phyloP scores from a whole-genome alignment of 2,113 vertebrate genomes.

The Cranoglanis bouderius region DNA sequence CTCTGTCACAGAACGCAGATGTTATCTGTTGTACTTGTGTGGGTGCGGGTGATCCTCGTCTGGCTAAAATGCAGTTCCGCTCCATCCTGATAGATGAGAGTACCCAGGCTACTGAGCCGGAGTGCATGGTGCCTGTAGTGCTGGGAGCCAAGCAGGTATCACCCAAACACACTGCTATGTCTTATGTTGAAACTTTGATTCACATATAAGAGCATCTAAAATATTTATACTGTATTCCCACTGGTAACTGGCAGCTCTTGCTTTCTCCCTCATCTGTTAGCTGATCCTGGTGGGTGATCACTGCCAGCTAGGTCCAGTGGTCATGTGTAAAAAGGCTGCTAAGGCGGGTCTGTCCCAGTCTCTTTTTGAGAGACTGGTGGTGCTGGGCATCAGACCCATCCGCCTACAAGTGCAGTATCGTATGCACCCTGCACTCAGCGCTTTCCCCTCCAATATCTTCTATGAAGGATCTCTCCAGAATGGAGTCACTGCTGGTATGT shows the following conservation, averaged over 20 bases:
- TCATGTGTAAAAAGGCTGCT: conserved; percentile 98
- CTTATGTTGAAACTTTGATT: not conserved
- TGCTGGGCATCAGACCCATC: conserved; percentile 96
- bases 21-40: conserved; percentile 98
- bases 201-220: not conserved
- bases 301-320: conserved; percentile 95
- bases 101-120: conserved; percentile 95
- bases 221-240: too few relatives aligned
- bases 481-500: conserved; percentile 89
- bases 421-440: conserved; percentile 96
- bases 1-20: conserved; percentile 83
- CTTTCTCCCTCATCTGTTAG: conserved; percentile 62
- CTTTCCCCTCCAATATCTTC: conserved; percentile 98
- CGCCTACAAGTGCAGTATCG: conserved; percentile 98
- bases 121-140: conserved; percentile 97
- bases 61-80: conserved; percentile 99
- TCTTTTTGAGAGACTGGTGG: conserved; percentile 91
- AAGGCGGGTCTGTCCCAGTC: conserved; percentile 96
- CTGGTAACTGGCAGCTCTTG: not conserved
- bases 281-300: conserved; percentile 97
- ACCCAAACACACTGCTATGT: not conserved
- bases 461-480: conserved; percentile 98
- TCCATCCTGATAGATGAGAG: conserved; percentile 98
- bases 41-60: conserved; percentile 90
- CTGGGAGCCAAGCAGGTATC: conserved; percentile 94